These are phyloP conservation scores for Folsomia candida DNA, from an alignment of 2,888 invertebrate species.

Conservation along the genomic window DNA sequence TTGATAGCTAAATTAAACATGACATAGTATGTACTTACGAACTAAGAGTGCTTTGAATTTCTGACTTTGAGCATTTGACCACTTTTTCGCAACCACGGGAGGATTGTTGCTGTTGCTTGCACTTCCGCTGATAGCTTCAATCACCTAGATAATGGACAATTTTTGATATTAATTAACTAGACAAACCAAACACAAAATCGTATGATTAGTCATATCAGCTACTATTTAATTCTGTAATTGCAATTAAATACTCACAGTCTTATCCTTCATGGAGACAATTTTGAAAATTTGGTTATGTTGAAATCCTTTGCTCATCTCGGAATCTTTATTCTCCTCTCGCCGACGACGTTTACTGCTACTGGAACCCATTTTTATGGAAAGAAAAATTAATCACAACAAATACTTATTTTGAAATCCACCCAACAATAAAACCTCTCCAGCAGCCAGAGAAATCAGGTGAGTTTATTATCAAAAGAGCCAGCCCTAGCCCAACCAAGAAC, in stretches of 20 bases:
- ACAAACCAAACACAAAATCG: not conserved
- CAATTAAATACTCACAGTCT: slow-evolving; percentile 7
- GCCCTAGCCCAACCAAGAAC: too few relatives aligned
- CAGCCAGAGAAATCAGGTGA: too few relatives aligned
- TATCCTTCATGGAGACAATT: slow-evolving; percentile 25
- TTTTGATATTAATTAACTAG: not conserved
- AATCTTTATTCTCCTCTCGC: not conserved
- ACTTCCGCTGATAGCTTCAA: too few relatives aligned
- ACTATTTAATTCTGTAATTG: not conserved
- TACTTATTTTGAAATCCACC: too few relatives aligned
- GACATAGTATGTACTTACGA: not conserved
- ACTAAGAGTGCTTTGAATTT: slow-evolving; percentile 14
- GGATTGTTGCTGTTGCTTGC: not conserved
- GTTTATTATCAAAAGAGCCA: too few relatives aligned
- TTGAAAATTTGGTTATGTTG: slow-evolving; percentile 17
- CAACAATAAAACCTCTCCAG: too few relatives aligned
- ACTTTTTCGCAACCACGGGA: slow-evolving; percentile 6
- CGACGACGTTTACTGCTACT: slow-evolving; percentile 1
- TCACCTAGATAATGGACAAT: slow-evolving; percentile 8
- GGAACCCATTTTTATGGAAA: not conserved
- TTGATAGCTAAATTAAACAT: not conserved
- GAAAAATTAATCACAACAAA: too few relatives aligned
- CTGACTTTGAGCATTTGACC: not conserved
- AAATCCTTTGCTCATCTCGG: not conserved
- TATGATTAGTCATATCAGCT: not conserved